Base-by-base conservation (phyloP, 92 coral and sea anemone genomes). In the Epizoanthus stellaris region DNA sequence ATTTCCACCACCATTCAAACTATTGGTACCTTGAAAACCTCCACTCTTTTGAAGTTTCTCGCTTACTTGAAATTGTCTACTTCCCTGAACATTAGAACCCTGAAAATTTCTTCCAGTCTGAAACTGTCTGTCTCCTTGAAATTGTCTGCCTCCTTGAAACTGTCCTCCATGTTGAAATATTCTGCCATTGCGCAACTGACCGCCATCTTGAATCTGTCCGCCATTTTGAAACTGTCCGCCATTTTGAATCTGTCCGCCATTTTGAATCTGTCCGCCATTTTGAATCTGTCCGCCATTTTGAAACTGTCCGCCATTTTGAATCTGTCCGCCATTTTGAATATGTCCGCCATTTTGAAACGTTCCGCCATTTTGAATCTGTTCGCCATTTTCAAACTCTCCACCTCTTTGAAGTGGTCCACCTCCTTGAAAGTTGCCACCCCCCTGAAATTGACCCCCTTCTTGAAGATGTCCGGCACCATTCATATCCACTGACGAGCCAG, bases 11-110 rank as follows among this genome's bases (percentile, higher is more conserved):
- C 25, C 43, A 2, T 58, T 64, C 38, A 75, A 54, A 19, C 17
- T 53, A 21, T 4, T 74, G 11, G 80, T 14, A 58, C 49, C 60
- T 34, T 76, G 81, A 76, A 39, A 5, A 76, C 60, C 39, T 57
- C 68, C 56, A 1, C 54, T 66, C 4, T 66, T 30, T 36, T 75
- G 45, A 67, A 34, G 16, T 1, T 67, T 65, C 11, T 39, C 66
- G 2, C 10, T 19, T 1, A 45, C 14, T 38, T 36, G 61, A 49
- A 73, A 20, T 4, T 76, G 45, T 23, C 64, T 56, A 30, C 82
- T 67, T 36, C n/a, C 38, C 5, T 56, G 66, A 15, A 38, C 5
- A 7, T 68, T 43, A 38, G 34, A 52, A 34, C 42, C 25, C 12
- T 38, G 30, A 16, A 58, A 59, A 4, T 39, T 10, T 4, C 13